Percentiles rank a stretch among this genome's conserved stretches.
Evolutionary conservation across 2,797 vertebrate species (phyloP).

Genomic region (Columba guinea): DNA sequence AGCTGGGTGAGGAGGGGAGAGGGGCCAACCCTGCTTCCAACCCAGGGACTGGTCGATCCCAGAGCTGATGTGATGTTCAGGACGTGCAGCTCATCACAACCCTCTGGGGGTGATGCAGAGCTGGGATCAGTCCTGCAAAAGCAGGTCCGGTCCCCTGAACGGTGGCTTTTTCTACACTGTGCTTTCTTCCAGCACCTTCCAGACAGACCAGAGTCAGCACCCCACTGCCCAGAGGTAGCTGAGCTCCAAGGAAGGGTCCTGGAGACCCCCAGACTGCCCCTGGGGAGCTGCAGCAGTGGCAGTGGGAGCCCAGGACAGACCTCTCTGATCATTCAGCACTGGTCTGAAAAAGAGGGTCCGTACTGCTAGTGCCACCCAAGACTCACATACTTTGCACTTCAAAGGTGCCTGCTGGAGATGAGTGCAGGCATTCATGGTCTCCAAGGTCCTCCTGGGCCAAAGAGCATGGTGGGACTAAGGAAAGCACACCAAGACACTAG

Average conservation of each 20-base stretch:
- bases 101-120: neutral
- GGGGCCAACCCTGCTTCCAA: neutral
- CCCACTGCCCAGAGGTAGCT: neutral
- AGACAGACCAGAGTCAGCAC: neutral
- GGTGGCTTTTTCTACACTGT: fast-evolving
- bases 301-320: neutral
- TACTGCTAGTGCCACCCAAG: neutral
- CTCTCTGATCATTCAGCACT: neutral
- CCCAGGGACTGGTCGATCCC: fast-evolving
- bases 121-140: neutral
- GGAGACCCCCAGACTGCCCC: neutral
- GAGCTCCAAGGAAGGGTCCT: neutral
- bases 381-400: fast-evolving
- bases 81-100: neutral
- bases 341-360: neutral
- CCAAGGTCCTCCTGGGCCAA: neutral
- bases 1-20: neutral
- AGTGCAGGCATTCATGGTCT: neutral
- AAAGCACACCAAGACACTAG: neutral
- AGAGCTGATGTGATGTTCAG: neutral
- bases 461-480: neutral
- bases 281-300: neutral
- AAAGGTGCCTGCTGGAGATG: fast-evolving
- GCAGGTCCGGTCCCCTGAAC: neutral
- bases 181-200: neutral